Percentiles rank a stretch among this genome's conserved stretches.
Conservation (phyloP, 1,140 invertebrate genomes). For the Ylistrum balloti region DNA sequence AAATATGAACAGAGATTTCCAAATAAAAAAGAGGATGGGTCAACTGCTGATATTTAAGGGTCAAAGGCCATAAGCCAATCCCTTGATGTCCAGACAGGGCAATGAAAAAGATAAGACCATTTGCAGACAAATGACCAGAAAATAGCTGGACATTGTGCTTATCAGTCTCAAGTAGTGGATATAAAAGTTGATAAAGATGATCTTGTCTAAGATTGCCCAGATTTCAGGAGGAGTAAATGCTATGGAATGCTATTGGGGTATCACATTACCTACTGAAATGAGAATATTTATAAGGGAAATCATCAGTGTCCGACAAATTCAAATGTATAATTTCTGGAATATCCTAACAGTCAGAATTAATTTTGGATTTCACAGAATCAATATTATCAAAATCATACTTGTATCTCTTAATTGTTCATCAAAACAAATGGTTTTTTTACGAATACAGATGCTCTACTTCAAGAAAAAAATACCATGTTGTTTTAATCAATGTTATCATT, state of each 20-base stretch:
- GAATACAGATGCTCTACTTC: no score
- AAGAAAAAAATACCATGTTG: no score
- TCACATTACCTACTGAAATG: neutral
- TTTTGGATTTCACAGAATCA: no score
- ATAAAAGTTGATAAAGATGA: neutral
- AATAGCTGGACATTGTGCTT: neutral
- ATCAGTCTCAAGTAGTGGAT: neutral
- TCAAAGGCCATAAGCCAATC: neutral
- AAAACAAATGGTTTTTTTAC: no score
- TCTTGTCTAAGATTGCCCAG: neutral
- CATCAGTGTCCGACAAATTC: no score
- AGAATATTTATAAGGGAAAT: neutral
- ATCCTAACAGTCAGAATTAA: no score
- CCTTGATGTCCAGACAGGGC: slow-evolving; percentile 11
- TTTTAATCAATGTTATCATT: no score
- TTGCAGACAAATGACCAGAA: slow-evolving; percentile 19
- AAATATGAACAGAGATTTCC: neutral
- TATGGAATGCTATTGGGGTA: neutral
- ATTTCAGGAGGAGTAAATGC: neutral
- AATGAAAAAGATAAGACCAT: slow-evolving; percentile 31
- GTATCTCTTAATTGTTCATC: no score
- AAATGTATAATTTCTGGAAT: no score
- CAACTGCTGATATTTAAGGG: neutral
- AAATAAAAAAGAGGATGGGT: neutral
- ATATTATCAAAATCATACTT: no score